These are phyloP conservation scores for Microchrysa polita DNA, from an alignment of 2,888 invertebrate genomes.

Conservation along the genomic window DNA sequence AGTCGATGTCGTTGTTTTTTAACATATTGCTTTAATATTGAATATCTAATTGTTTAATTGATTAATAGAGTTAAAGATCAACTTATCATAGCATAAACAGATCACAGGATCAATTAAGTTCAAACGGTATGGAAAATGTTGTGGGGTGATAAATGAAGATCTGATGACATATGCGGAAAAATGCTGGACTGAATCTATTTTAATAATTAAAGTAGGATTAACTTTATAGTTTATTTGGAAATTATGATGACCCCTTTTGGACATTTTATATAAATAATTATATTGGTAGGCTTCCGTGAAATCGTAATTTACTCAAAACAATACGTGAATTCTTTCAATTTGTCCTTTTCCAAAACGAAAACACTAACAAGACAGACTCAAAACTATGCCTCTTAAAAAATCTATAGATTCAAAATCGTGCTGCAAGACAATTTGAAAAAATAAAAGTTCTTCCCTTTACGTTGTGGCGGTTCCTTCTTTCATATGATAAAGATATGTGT, in stretches of 20 bases:
- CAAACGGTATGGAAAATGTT: constrained; percentile 4
- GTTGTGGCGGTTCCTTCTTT: constrained; percentile 34
- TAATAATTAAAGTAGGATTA: background rate
- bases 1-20: constrained; percentile 1
- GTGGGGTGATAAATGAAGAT: constrained; percentile 16
- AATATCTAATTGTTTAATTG: constrained; percentile 32
- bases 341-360: background rate
- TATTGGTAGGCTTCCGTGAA: no score
- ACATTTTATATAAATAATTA: no score
- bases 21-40: constrained; percentile 11
- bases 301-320: no score
- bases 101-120: constrained; percentile 39
- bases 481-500: constrained; percentile 38
- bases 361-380: background rate
- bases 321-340: background rate
- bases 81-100: constrained; percentile 41
- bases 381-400: background rate
- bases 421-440: background rate
- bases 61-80: constrained; percentile 36
- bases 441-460: background rate
- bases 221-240: no score
- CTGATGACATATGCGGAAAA: background rate
- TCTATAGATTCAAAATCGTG: background rate
- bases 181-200: background rate
- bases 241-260: no score